Evolutionary conservation across 2,888 invertebrate genomes (phyloP).

Genomic region (Gymnocheta viridis): DNA sequence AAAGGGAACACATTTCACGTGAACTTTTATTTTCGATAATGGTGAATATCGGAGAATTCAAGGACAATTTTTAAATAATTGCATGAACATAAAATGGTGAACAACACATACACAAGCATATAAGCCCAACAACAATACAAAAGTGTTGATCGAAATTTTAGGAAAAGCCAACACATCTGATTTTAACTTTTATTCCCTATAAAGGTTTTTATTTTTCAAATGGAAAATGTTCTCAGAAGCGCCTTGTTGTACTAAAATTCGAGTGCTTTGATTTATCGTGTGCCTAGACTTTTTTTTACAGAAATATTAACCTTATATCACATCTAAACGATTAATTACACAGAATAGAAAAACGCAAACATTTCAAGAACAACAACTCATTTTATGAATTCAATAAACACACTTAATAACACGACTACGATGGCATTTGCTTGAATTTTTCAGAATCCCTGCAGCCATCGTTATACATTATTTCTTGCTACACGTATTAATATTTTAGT

Average conservation of each 20-base stretch:
- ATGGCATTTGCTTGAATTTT: neutral
- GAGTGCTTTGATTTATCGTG: neutral
- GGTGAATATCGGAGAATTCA: too few relatives aligned
- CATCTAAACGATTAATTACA: conserved; percentile 31
- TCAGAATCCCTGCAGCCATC: conserved; percentile 55
- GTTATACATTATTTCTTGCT: conserved; percentile 42
- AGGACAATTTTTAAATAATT: too few relatives aligned
- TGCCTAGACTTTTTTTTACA: neutral
- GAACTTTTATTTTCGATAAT: too few relatives aligned
- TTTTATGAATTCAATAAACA: neutral
- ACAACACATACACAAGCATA: too few relatives aligned
- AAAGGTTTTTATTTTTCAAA: neutral
- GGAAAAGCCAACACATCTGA: too few relatives aligned
- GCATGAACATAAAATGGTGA: too few relatives aligned
- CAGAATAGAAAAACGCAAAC: neutral
- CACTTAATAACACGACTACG: neutral
- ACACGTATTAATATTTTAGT: neutral
- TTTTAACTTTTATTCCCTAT: too few relatives aligned
- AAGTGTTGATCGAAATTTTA: too few relatives aligned
- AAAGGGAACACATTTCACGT: too few relatives aligned
- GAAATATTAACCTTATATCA: neutral
- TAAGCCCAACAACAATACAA: too few relatives aligned
- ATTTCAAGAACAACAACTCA: conserved; percentile 8
- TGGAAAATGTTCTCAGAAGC: too few relatives aligned
- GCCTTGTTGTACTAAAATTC: neutral